Evolutionary conservation across 2,888 invertebrate species (phyloP), one percentile per base, ranked within the genome.

Genomic region (Clunio marinus): DNA sequence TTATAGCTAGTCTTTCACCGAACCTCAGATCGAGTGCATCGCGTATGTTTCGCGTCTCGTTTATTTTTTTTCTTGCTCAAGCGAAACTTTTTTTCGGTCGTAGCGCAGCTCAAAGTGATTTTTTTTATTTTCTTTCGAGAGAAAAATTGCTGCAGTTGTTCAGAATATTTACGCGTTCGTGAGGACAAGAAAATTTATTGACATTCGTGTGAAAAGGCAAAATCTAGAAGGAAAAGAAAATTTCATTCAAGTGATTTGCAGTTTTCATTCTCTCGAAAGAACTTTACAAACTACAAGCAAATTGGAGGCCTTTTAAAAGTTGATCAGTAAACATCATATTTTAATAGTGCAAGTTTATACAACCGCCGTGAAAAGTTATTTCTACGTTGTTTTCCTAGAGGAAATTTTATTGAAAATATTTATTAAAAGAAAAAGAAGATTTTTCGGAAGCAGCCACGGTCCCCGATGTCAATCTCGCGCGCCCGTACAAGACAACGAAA

Each of bases 11-110:
- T 79, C 79, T 79, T 78, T 77, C 77, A 75, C 75, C 77, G 77
- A 77, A 78, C 77, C 77, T 76, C 77, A 79, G 75, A 76, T 77
- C 75, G 79, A 77, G 75, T 77, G 77, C 77, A 77, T 78, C 78
- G 75, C 76, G 77, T 62, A 32, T 62, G 60, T 60, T 27, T 66
- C 46, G 27, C 37, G 41, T 55, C 17, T 37, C 46, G 20, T 28
- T 63, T n/a, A n/a, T n/a, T 20, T 51, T 28, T 41, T 41, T 41
- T 41, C 41, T 41, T 41, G n/a, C n/a, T n/a, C 2, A n/a, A 41
- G 41, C 41, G 41, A 41, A 41, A 51, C 27, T 57, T 57, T 46
- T 32, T 55, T 57, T 55, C 28, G 25, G 17, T 45, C 17, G 17
- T 63, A 20, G 45, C 27, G 20, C 45, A 25, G n/a, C 27, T 41